A percentile compares a stretch with the other conserved stretches of the same genome.
phyloP scores from a whole-genome alignment of 1,140 invertebrate species.

The Cydia fagiglandana region DNA sequence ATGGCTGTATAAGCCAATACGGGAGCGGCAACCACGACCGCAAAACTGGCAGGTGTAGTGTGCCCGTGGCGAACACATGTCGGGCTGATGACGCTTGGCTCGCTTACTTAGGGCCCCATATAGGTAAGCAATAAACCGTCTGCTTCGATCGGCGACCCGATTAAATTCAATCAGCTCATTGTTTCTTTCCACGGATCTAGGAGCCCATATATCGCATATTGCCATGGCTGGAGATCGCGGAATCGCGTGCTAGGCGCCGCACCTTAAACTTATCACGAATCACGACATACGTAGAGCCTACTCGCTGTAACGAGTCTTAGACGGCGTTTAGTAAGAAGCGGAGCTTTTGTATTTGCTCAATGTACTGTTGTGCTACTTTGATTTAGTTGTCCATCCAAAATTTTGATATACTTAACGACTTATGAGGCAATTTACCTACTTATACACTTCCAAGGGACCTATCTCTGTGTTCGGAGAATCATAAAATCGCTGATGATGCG shows the following conservation, averaged over 20 bases:
- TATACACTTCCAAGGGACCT: background rate
- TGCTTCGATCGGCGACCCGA: slow-evolving; percentile 17
- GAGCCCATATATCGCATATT: background rate
- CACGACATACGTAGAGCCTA: background rate
- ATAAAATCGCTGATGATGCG: slow-evolving; percentile 25
- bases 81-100: too few species aligned
- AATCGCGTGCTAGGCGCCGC: slow-evolving; percentile 22
- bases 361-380: too few species aligned
- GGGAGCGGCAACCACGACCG: too few species aligned
- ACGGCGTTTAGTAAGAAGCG: background rate
- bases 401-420: too few species aligned
- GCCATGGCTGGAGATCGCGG: slow-evolving; percentile 3
- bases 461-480: background rate
- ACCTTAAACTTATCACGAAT: slow-evolving; percentile 12
- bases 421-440: too few species aligned
- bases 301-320: background rate
- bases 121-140: background rate
- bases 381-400: too few species aligned
- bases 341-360: too few species aligned
- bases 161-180: slow-evolving; percentile 23
- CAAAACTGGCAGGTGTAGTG: too few species aligned
- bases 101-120: too few species aligned
- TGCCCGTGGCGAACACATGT: too few species aligned
- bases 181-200: slow-evolving; percentile 7
- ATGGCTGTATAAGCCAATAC: too few species aligned